A percentile compares a stretch with the other conserved stretches of the same genome.
Conservation (phyloP, 2,888 invertebrate genomes). For the Eupithecia insigniata region DNA sequence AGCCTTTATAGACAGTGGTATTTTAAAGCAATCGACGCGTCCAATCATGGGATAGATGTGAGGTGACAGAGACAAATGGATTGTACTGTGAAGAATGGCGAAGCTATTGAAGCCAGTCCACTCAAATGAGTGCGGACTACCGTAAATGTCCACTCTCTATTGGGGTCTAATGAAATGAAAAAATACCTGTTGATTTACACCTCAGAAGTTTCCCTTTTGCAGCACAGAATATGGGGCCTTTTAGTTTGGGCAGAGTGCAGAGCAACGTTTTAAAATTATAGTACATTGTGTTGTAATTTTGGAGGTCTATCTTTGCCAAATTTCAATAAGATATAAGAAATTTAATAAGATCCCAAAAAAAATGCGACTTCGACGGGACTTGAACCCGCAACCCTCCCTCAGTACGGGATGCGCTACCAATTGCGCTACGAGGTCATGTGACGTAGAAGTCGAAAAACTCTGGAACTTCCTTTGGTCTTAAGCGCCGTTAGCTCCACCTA, state of each 20-base stretch:
- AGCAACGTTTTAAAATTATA: background rate
- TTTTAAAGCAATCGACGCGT: constrained; percentile 31
- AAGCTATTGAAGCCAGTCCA: background rate
- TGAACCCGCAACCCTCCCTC: too few species aligned
- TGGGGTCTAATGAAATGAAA: background rate
- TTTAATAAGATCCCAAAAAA: too few species aligned
- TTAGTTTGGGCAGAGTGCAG: background rate
- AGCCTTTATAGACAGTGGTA: constrained; percentile 26
- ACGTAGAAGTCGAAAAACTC: too few species aligned
- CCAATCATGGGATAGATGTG: background rate
- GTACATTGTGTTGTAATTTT: background rate
- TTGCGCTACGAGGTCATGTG: too few species aligned
- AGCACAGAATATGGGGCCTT: background rate
- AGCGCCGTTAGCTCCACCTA: too few species aligned
- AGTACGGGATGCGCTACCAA: too few species aligned
- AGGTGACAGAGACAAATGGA: constrained; percentile 4
- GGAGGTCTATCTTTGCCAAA: too few species aligned
- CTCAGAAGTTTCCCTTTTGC: background rate
- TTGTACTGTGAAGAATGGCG: background rate
- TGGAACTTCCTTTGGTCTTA: too few species aligned
- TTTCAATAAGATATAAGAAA: too few species aligned
- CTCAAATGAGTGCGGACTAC: constrained; percentile 2
- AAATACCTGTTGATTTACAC: constrained; percentile 4
- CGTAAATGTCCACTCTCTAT: background rate
- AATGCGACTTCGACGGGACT: too few species aligned